These are phyloP conservation scores for Hepsetus odoe DNA, from an alignment of 2,113 vertebrate genomes.

Conservation along the genomic window DNA sequence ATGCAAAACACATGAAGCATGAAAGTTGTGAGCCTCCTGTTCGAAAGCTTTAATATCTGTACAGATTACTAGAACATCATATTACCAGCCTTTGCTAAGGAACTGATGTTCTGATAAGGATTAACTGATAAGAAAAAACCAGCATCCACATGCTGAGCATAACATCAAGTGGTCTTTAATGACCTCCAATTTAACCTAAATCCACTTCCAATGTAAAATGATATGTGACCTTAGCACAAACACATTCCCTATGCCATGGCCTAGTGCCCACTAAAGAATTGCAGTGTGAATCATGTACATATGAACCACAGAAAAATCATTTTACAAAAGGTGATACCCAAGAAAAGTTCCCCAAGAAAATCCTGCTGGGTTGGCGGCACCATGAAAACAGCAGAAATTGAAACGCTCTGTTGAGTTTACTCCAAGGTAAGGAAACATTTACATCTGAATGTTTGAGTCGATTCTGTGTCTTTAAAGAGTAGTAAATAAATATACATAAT, in stretches of 20 bases:
- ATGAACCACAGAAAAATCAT: too few species aligned
- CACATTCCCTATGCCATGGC: background rate
- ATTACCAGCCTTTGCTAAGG: too few species aligned
- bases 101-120: too few species aligned
- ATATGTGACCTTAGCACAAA: conserved; percentile 39
- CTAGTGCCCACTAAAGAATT: background rate
- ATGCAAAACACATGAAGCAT: background rate
- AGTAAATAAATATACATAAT: too few species aligned
- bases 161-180: background rate
- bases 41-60: background rate
- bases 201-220: background rate
- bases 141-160: background rate
- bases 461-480: too few species aligned
- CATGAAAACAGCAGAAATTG: background rate
- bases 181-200: background rate
- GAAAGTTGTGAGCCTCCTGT: too few species aligned
- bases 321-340: too few species aligned
- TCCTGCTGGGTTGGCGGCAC: too few species aligned
- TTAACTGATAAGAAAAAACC: background rate
- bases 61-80: background rate
- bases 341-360: too few species aligned
- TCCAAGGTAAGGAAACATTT: too few species aligned
- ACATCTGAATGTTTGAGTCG: too few species aligned
- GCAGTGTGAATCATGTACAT: background rate
- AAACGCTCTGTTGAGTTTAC: background rate